A percentile compares a stretch with the other conserved stretches of the same genome.
phyloP scores from a whole-genome alignment of 64 coral and sea anemone genomes.

The Orbicella faveolata region DNA sequence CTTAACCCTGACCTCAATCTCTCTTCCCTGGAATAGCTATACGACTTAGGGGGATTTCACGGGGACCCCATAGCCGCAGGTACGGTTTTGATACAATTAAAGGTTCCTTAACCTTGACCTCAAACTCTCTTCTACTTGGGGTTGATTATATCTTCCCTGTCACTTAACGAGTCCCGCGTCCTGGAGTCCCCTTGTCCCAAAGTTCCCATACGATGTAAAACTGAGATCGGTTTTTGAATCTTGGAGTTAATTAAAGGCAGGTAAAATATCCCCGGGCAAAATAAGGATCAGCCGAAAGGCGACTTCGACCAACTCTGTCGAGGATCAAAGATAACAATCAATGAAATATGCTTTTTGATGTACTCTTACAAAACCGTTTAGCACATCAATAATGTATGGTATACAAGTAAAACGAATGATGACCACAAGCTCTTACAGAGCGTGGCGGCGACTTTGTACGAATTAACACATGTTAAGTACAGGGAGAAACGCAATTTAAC shows the following conservation, averaged over 20 bases:
- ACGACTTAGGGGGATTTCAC: no score
- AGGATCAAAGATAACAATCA: neutral
- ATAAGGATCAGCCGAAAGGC: neutral
- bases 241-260: neutral
- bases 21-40: no score
- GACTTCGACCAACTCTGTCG: neutral
- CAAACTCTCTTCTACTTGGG: no score
- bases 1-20: no score
- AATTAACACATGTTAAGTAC: neutral
- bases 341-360: neutral
- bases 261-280: neutral
- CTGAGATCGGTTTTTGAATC: no score
- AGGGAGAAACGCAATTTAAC: neutral
- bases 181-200: no score
- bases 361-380: neutral
- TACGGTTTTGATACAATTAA: no score
- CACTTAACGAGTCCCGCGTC: no score
- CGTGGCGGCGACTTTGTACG: neutral
- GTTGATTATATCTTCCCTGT: no score
- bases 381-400: conserved; percentile 10
- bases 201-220: no score
- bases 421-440: neutral
- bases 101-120: no score
- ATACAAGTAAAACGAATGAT: neutral
- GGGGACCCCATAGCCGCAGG: no score